Evolutionary conservation across 2,113 vertebrate genomes (phyloP).

Genomic region (Octodon degus): DNA sequence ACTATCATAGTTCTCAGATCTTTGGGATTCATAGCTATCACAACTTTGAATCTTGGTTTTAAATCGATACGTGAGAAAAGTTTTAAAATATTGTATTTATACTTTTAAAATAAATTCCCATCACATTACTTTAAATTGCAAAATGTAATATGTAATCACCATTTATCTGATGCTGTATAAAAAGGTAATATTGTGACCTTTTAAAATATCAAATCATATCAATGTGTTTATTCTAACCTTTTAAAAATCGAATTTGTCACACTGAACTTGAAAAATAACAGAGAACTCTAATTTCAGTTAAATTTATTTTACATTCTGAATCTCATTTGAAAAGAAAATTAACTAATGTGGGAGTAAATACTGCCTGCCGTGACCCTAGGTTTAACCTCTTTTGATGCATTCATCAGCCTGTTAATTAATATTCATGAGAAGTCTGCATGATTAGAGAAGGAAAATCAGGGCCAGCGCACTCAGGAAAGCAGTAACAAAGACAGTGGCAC

Average conservation of each 20-base stretch:
- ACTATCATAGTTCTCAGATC: not conserved
- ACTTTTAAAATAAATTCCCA: constrained; percentile 53
- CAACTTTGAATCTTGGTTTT: not conserved
- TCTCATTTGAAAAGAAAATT: constrained; percentile 69
- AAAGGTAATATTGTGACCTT: constrained; percentile 70
- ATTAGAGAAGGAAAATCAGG: constrained; percentile 48
- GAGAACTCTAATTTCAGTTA: constrained; percentile 66
- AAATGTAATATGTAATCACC: constrained; percentile 42
- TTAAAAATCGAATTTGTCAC: constrained; percentile 75
- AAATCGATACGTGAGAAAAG: constrained; percentile 1
- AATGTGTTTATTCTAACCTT: constrained; percentile 71
- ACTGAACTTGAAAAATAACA: constrained; percentile 51
- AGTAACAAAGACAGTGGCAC: not conserved
- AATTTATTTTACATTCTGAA: constrained; percentile 40
- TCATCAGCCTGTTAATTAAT: constrained; percentile 71
- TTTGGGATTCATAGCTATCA: not conserved
- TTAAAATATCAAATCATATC: constrained; percentile 68
- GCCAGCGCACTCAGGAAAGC: not conserved
- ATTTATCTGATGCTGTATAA: constrained; percentile 53
- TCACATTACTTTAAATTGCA: not conserved
- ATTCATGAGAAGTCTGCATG: constrained; percentile 56
- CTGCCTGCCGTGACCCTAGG: constrained; percentile 23
- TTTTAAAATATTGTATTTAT: not conserved
- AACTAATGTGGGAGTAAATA: constrained; percentile 62
- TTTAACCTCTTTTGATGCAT: constrained; percentile 67